These are phyloP conservation scores for Priocnemis perturbator DNA, from an alignment of 2,888 invertebrate species.

Conservation along the genomic window DNA sequence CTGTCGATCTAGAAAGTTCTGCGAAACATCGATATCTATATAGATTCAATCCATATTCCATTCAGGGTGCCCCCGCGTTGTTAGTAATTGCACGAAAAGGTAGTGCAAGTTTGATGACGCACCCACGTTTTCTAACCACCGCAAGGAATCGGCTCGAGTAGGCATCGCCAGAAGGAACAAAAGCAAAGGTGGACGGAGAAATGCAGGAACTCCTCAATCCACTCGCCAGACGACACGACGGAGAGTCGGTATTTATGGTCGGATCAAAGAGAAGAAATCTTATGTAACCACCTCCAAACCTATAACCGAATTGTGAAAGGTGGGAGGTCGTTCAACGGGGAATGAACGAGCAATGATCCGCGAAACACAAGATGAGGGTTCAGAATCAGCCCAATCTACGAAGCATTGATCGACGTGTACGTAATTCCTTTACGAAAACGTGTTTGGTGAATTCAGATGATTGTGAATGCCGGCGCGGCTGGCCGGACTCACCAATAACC, in stretches of 20 bases:
- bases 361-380: too few species aligned
- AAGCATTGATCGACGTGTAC: too few species aligned
- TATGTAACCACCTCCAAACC: constrained; percentile 20
- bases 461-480: too few species aligned
- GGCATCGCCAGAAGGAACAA: constrained; percentile 13
- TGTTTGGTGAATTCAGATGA: too few species aligned
- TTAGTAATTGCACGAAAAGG: constrained; percentile 42
- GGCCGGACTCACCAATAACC: background rate
- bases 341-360: too few species aligned
- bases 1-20: too few species aligned
- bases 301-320: background rate
- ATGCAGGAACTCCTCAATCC: constrained; percentile 19
- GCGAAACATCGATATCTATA: too few species aligned
- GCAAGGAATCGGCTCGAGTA: constrained; percentile 1
- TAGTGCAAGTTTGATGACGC: constrained; percentile 38
- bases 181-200: constrained; percentile 16
- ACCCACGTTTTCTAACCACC: constrained; percentile 45
- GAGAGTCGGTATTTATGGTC: constrained; percentile 31
- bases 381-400: too few species aligned
- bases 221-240: constrained; percentile 5
- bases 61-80: too few species aligned
- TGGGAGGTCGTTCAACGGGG: too few species aligned
- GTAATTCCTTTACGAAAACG: too few species aligned
- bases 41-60: too few species aligned
- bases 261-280: constrained; percentile 24